phyloP scores from a whole-genome alignment of 2,113 vertebrate genomes.

The Phaethornis superciliosus region DNA sequence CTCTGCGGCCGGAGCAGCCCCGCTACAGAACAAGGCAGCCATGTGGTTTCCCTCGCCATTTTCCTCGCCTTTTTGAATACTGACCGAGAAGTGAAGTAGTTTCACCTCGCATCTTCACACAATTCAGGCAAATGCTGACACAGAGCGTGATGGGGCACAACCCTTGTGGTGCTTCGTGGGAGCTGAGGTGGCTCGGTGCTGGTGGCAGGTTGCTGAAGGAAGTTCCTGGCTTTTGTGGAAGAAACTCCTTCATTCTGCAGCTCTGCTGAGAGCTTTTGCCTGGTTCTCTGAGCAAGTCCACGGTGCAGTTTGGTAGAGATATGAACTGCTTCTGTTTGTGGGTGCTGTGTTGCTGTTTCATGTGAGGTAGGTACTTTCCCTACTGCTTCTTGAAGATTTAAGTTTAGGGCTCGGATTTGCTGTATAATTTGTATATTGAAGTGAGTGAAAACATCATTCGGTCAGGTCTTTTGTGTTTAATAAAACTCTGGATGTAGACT shows the following conservation, averaged over 20 bases:
- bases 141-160: fast-evolving
- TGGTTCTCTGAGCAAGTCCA: too few relatives aligned
- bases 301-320: fast-evolving
- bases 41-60: fast-evolving
- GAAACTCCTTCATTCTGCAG: fast-evolving
- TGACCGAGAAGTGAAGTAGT: fast-evolving
- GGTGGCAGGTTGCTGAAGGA: fast-evolving
- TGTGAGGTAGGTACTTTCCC: fast-evolving
- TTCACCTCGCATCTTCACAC: fast-evolving
- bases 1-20: fast-evolving
- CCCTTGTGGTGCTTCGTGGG: not conserved
- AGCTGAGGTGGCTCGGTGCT: fast-evolving
- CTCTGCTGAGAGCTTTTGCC: fast-evolving
- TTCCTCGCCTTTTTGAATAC: fast-evolving
- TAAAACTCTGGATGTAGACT: not conserved
- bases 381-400: too few relatives aligned
- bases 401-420: not conserved
- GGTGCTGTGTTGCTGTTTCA: fast-evolving
- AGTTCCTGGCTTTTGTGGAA: fast-evolving
- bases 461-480: not conserved
- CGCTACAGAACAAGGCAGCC: fast-evolving
- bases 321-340: fast-evolving
- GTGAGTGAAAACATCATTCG: fast-evolving
- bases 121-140: fast-evolving
- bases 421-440: fast-evolving